Base-by-base conservation (phyloP, 37 sponge, comb jelly and placozoan species). In the Diacarnus erythraeanus region DNA sequence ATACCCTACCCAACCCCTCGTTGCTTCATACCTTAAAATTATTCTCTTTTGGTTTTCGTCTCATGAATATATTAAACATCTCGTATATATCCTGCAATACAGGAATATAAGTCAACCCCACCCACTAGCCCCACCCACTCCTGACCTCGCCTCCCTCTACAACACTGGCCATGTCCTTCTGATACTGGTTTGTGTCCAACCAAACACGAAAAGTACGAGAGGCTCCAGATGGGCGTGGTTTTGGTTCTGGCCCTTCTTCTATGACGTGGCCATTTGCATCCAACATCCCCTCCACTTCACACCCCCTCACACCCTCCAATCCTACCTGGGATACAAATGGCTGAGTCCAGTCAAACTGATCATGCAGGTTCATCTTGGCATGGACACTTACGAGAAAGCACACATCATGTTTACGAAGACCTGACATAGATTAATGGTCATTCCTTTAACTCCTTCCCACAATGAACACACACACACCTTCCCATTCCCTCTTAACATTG, bases 101-200 rank as follows among this genome's bases (percentile, higher is more conserved):
- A n/a, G n/a, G n/a, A n/a, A n/a, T n/a, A n/a, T 27, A 57, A 1
- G 4, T 6, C 1, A 6, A 8, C 27, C 42, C 34, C 12, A 2
- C 34, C 74, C 74, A 30, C 3, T 1, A 3, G 17, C 12, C 35
- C 47, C 33, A n/a, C 51, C 47, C 56, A n/a, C n/a, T n/a, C 42
- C 80, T 54, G 23, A 92, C 94, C 77, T 97, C 89, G 17, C 56
- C 77, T 47, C 91, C 91, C 64, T 89, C 69, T 42, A 83, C 61
- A 15, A 84, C 76, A 23, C 22, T 51, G 17, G 77, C 90, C 93
- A 97, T 97, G 73, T 94, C 95, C 44, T 64, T 42, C 80, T 98
- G 99, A 66, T 98, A 98, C 78, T 98, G 99, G 71, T 98, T 98
- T 51, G 94, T 89, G 81, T 98, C 99, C 86, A 98, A 81, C 78